These are phyloP conservation scores for Nematopogon swammerdamellus DNA, from an alignment of 2,888 invertebrate species.

Conservation along the genomic window DNA sequence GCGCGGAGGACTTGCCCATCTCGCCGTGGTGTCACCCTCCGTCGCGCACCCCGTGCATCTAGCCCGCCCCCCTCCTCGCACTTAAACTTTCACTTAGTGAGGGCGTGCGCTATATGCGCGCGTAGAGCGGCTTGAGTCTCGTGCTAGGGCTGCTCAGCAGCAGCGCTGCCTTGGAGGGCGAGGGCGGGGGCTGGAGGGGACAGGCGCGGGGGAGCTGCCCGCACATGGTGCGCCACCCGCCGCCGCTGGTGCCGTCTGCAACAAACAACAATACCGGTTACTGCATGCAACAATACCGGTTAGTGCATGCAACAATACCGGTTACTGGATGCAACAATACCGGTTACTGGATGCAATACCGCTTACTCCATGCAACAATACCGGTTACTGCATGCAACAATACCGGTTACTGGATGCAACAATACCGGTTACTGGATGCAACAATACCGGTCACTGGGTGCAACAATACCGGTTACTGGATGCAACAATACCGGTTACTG, in stretches of 20 bases:
- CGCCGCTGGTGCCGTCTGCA: neutral
- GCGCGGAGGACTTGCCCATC: conserved; percentile 59
- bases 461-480: no score
- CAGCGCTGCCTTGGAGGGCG: conserved; percentile 41
- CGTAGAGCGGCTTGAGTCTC: conserved; percentile 47
- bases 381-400: no score
- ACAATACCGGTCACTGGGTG: no score
- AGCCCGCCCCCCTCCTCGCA: conserved; percentile 18
- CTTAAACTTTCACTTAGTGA: no score
- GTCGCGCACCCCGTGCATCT: neutral
- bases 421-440: no score
- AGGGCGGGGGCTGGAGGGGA: conserved; percentile 44
- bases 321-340: no score
- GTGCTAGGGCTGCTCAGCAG: conserved; percentile 44
- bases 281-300: no score
- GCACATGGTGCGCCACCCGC: neutral
- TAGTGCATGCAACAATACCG: no score
- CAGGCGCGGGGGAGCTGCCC: conserved; percentile 38
- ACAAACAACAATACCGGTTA: neutral
- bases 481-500: no score
- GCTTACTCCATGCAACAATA: no score
- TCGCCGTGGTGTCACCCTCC: conserved; percentile 33
- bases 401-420: no score
- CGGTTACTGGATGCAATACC: no score
- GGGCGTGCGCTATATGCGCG: conserved; percentile 38